Evolutionary conservation across 2,797 vertebrate species (phyloP).

Genomic region (Mus spretus): DNA sequence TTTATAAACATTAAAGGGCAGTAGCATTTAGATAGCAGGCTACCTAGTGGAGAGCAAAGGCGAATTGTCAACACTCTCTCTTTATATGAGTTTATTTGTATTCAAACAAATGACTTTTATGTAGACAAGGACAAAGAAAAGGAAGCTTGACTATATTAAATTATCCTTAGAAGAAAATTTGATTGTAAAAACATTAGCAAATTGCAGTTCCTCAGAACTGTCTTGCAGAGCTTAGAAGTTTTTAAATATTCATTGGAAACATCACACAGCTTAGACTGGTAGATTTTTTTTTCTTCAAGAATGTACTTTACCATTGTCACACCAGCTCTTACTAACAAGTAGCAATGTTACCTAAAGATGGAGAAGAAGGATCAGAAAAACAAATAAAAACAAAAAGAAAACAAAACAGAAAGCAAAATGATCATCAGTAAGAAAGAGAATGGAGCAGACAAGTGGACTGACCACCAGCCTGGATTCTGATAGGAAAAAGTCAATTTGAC

Average conservation of each 20-base stretch:
- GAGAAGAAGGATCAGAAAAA: neutral
- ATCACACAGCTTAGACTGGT: conserved; percentile 32
- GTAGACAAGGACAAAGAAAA: conserved; percentile 63
- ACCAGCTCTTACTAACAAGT: neutral
- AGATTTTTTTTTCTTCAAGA: conserved; percentile 56
- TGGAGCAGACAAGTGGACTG: neutral
- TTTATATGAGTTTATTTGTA: conserved; percentile 45
- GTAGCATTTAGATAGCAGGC: neutral
- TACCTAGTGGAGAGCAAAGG: neutral
- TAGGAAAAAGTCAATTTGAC: neutral
- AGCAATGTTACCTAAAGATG: neutral
- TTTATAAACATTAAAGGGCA: conserved; percentile 18
- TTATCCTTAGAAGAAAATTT: conserved; percentile 72
- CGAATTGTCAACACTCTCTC: conserved; percentile 23
- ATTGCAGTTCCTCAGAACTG: conserved; percentile 31
- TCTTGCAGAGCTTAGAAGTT: conserved; percentile 47
- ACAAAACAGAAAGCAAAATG: neutral
- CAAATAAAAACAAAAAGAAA: neutral
- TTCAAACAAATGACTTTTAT: conserved; percentile 70
- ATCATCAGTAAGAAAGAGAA: neutral
- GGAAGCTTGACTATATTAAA: conserved; percentile 61
- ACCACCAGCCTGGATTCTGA: neutral
- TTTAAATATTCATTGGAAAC: conserved; percentile 54
- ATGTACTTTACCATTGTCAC: neutral
- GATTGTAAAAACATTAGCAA: conserved; percentile 64